A percentile compares a stretch with the other conserved stretches of the same genome.
Evolutionary conservation across 2,113 vertebrate genomes (phyloP).

Genomic region (Mugil cephalus): DNA sequence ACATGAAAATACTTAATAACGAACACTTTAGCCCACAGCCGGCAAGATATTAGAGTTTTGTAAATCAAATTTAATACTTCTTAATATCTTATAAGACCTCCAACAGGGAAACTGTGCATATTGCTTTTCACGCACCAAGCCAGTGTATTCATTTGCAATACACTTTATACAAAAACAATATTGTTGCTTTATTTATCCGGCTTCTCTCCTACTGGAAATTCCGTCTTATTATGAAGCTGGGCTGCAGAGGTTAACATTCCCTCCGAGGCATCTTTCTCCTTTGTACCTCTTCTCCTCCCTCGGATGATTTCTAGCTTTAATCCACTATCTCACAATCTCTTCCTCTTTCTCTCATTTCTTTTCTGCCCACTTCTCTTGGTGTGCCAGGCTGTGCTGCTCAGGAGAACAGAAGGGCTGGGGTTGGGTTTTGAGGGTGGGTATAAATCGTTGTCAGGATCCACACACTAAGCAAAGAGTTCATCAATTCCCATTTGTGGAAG

Average conservation of each 20-base stretch:
- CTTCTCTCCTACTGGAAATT: constrained; percentile 28
- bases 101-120: not conserved
- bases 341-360: constrained; percentile 34
- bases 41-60: not conserved
- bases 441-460: constrained; percentile 73
- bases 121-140: not conserved
- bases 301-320: constrained; percentile 38
- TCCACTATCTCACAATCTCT: constrained; percentile 53
- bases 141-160: constrained; percentile 1
- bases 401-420: constrained; percentile 41
- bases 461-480: constrained; percentile 80
- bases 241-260: constrained; percentile 79
- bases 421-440: too few relatives aligned
- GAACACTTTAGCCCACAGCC: too few relatives aligned
- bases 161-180: constrained; percentile 6
- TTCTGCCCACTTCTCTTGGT: constrained; percentile 59
- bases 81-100: not conserved
- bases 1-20: not conserved
- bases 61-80: not conserved
- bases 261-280: constrained; percentile 70
- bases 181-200: constrained; percentile 1
- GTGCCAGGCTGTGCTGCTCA: constrained; percentile 69
- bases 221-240: constrained; percentile 62
- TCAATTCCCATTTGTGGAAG: constrained; percentile 85
- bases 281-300: constrained; percentile 22